Percentiles rank a stretch among this genome's conserved stretches.
Conservation (phyloP, 2,113 vertebrate genomes). For the Tylochromis polylepis region DNA sequence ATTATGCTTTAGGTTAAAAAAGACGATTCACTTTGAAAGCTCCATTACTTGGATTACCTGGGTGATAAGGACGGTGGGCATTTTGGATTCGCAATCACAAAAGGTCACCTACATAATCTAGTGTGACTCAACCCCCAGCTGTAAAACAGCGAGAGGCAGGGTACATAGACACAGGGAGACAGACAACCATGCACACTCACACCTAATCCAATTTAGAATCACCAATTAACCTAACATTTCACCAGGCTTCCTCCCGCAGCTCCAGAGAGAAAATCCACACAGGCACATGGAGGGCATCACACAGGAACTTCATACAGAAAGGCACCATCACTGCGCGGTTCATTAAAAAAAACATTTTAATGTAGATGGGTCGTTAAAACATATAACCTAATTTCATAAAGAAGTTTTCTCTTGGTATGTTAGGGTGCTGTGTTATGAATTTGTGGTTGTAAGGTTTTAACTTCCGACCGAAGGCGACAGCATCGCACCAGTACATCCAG, state of each 20-base stretch:
- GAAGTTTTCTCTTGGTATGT: background rate
- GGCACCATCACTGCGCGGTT: background rate
- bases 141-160: background rate
- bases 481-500: background rate
- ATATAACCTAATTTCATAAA: background rate
- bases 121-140: background rate
- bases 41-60: background rate
- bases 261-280: background rate
- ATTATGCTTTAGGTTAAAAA: background rate
- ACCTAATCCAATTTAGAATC: background rate
- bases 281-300: background rate
- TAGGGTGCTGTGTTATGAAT: fast-evolving
- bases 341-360: background rate
- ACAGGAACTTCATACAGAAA: background rate
- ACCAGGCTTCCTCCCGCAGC: background rate
- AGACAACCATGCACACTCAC: background rate
- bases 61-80: background rate
- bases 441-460: background rate
- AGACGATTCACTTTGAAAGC: background rate
- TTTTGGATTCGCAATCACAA: background rate
- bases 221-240: background rate
- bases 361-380: background rate
- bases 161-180: background rate
- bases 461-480: too few relatives aligned
- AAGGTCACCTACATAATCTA: background rate